Evolutionary conservation across 2,888 invertebrate species (phyloP), one percentile per base, ranked within the genome.

Genomic region (Ommatoiulus sabulosus): DNA sequence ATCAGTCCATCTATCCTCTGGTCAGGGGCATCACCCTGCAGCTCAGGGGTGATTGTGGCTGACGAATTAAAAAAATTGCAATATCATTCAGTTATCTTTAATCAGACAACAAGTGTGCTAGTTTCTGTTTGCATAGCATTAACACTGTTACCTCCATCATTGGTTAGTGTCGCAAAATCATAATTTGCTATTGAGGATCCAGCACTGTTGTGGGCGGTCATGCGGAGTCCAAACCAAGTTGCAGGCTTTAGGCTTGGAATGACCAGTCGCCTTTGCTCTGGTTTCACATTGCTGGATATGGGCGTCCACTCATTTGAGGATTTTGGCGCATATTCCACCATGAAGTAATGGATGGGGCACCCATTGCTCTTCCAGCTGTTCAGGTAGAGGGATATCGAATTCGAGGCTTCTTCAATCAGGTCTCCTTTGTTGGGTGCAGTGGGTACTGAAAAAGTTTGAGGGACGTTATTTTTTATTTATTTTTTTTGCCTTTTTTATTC

Each of bases 301-400:
- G 89, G 85, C 12, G 88, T 89, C 90, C 90, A 90, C 48, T 90
- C 90, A 12, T 89, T 80, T 15, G 90, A 89, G 0, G 89, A 89
- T 57, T 90, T 89, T 1, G 89, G 88, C 63, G 90, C 90, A 86
- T 90, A 90, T 86, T 90, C 90, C 0, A 90, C 90, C 15, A 90
- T 89, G 84, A 90, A 91, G 63, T 91, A 92, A 17, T 91, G 90
- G 89, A 93, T 92, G 5, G 92, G 91, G 90, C 93, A 93, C 17
- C 92, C 92, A 48, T 92, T 91, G 10, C 91, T 91, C 89, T 90
- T 90, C 93, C 93, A 93, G 6, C 91, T 91, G 48, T 90, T 90
- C 44, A 93, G 91, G 90, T 92, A 91, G 87, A 93, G 91, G 3
- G 97, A 97, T 87, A 98, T 97, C 90, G 91, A 92, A 5, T 92